Base-by-base conservation (phyloP, 2,797 vertebrate genomes). In the Eulemur coronatus region DNA sequence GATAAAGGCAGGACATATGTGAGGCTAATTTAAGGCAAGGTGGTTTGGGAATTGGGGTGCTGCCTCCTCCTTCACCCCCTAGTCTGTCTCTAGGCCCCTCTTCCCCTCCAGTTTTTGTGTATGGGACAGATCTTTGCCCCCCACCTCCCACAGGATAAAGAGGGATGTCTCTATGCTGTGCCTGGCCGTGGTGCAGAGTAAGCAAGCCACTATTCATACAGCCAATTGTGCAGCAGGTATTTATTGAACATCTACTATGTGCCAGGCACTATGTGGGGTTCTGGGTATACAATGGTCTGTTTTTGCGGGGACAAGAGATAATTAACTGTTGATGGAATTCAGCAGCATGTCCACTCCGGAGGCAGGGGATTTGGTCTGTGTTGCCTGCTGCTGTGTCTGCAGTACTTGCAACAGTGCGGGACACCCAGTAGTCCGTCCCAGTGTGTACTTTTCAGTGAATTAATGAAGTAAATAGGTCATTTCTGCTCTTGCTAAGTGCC, bases 11-110 rank as follows among this genome's bases (percentile, higher is more conserved):
- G 91, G 90, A 90, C 73, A 46, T 89, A 82, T 41, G 79, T 94
- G 81, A 92, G 89, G 91, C 97, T 98, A 97, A 98, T 98, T 97
- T 96, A 98, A 86, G 95, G 94, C 95, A 70, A 13, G 89, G 18
- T n/a, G 67, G 43, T 94, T 75, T 61, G 33, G 88, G 78, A 91
- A 48, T 79, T 78, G 90, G 73, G 91, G 38, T 50, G 11, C 35
- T 65, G 95, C 79, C 55, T 1, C 4, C 52, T 95, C 63, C 57
- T 67, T 43, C 30, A 41, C 0, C 48, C 43, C 67, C 4, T 4
- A 43, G 12, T 82, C 89, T 79, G 55, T 93, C 57, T 59, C 18
- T 63, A 81, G 72, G 41, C 35, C 43, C 57, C 18, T 69, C 30
- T 43, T 59, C 48, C 93, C 30, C 76, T 41, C 4, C 33, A 8